Base-by-base conservation (phyloP, 1,140 invertebrate species). In the Drosophila parabipectinata region DNA sequence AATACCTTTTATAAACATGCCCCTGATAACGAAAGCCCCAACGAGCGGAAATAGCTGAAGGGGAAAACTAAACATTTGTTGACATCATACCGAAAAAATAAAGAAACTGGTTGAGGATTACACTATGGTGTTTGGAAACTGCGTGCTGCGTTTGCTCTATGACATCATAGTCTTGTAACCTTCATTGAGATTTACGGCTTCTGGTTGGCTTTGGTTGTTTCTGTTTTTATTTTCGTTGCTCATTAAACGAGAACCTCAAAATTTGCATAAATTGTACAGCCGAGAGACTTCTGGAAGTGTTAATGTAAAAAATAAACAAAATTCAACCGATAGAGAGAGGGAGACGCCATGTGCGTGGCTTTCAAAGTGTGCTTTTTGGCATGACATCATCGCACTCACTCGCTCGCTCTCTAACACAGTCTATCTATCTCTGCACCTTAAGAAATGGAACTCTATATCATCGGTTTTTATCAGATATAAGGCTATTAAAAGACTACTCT, bases 291-390 rank as follows among this genome's bases (percentile, higher is more conserved):
- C 78, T 87, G 71, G 66, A 85, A 79, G 73, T 72, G 77, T 59
- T 80, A 85, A 85, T 74, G 52, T 53, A 87, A 75, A 79, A 82
- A 87, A 85, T 85, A 85, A 85, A 87, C 82, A 85, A 87, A 56
- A 75, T 18, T 48, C 32, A 14, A 59, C 50, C 34, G 32, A 34
- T 18, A 48, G 44, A 1, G 45, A 34, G 47, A 56, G 60, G 51
- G 52, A 41, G 71, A 37, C 63, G 50, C 60, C 82, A 85, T 85
- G 77, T 85, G 81, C 81, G 50, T 51, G 59, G 39, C 50, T 73
- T 66, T 79, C 61, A 34, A 39, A 56, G 63, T 79, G 63, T 72
- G 47, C 34, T 78, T 77, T 60, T 60, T 63, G 52, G 69, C 69
- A 87, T 87, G 83, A 87, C 82, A 87, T 87, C 82, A 87, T 68